phyloP scores from a whole-genome alignment of 1,140 invertebrate genomes.

The Bradysia coprophila region DNA sequence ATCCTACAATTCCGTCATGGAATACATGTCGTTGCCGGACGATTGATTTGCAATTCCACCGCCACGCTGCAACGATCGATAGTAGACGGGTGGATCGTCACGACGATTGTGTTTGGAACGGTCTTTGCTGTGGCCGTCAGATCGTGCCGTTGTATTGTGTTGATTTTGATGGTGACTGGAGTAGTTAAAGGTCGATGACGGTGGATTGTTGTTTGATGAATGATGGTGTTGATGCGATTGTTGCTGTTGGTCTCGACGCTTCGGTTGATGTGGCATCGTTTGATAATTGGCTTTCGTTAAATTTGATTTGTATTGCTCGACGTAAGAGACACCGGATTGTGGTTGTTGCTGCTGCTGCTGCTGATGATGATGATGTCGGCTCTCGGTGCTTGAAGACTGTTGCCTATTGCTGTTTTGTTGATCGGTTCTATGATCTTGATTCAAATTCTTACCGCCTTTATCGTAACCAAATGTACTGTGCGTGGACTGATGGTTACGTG shows the following conservation, averaged over 20 bases:
- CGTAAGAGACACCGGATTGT: slow-evolving; percentile 6
- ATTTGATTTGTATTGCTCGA: slow-evolving; percentile 14
- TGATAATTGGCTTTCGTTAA: slow-evolving; percentile 10
- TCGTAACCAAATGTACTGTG: slow-evolving; percentile 7
- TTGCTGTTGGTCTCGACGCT: slow-evolving; percentile 4
- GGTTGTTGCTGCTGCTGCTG: background rate
- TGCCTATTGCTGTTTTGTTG: background rate
- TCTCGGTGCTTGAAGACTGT: too few species aligned
- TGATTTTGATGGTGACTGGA: background rate
- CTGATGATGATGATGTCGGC: too few species aligned
- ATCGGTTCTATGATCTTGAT: background rate
- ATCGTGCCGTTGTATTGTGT: background rate
- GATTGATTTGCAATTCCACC: slow-evolving; percentile 3
- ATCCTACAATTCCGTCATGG: slow-evolving; percentile 23
- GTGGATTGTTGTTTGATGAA: background rate
- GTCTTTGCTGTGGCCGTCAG: slow-evolving; percentile 9
- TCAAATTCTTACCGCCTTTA: background rate
- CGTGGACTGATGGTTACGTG: slow-evolving; percentile 6
- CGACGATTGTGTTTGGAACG: slow-evolving; percentile 6
- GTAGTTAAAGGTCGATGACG: background rate
- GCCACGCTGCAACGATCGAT: slow-evolving; percentile 18
- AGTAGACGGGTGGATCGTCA: slow-evolving; percentile 16
- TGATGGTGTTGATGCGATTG: slow-evolving; percentile 8
- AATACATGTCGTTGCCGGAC: slow-evolving; percentile 18
- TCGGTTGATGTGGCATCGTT: slow-evolving; percentile 2